Evolutionary conservation across 2,888 invertebrate genomes (phyloP), one percentile per base, ranked within the genome.

Genomic region (Myathropa florea): DNA sequence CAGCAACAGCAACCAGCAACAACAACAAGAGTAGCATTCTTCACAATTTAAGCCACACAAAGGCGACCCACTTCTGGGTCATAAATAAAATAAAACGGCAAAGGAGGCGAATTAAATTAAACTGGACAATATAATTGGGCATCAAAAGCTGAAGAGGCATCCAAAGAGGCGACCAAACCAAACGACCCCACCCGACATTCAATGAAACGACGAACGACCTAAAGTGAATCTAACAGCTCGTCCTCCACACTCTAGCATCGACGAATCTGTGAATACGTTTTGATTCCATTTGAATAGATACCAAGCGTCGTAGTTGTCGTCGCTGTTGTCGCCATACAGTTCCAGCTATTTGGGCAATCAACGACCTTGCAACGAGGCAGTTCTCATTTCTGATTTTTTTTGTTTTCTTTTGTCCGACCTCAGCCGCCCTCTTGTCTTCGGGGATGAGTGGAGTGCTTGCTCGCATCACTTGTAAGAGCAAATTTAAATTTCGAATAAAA

Each of bases 301-400:
- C 73, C 33, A 39, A 83, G 46, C 61, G 57, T 72, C 70, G 67
- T 72, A 61, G 79, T 39, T 23, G 55, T 55, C 28, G 75, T 30
- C 73, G 14, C 24, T 12, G 57, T 55, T 18, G 46, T 46, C 46
- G 46, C 46, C 46, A 18, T 65, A 73, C 68, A 82, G 78, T 86
- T 86, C 83, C 86, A 83, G 73, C 75, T 79, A 86, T 86, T 86
- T 83, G 83, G 86, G 83, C 79, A 86, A 86, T 86, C 86, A 86
- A 83, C 86, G 86, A 83, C 86, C 86, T 86, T 86, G 86, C 83
- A 71, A 70, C 78, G 83, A 83, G 86, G 75, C 78, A 78, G 65
- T 86, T 78, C 75, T 60, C 60, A 14, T n/a, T 46, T n/a, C 18
- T 46, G 18, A n/a, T 46, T 46, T 46, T 46, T 18, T 18, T 18